Percentiles rank a stretch among this genome's conserved stretches.
Conservation (phyloP, 2,797 vertebrate species). For the Lepus townsendii region DNA sequence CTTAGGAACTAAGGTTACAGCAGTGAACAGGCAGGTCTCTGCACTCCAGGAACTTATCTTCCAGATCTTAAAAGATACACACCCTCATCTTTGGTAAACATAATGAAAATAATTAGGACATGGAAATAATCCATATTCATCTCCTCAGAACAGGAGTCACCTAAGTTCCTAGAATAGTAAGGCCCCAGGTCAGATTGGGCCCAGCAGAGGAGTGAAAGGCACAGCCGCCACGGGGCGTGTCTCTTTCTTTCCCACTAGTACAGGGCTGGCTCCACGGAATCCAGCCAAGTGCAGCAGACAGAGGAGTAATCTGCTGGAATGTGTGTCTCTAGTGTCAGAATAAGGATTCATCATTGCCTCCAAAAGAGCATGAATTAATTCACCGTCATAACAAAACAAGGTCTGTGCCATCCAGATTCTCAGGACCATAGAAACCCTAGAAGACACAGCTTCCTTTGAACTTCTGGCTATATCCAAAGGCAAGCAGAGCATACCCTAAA, state of each 20-base stretch:
- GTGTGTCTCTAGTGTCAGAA: conserved; percentile 79
- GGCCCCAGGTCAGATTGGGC: neutral
- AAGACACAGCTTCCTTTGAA: conserved; percentile 69
- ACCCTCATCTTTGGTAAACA: conserved; percentile 30
- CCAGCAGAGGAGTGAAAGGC: neutral
- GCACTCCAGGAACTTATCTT: neutral
- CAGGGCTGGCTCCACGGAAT: conserved; percentile 29
- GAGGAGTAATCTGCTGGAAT: conserved; percentile 74
- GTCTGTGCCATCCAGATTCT: conserved; percentile 45
- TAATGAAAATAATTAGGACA: conserved; percentile 28
- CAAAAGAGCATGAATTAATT: conserved; percentile 77
- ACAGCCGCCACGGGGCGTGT: neutral
- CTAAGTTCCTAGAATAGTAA: conserved; percentile 22
- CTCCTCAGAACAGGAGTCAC: neutral
- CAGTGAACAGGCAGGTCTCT: neutral
- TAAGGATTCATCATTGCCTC: conserved; percentile 73
- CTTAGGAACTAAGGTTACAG: neutral
- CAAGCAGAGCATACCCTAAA: conserved; percentile 45
- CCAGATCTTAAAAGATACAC: conserved; percentile 22
- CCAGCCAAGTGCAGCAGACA: conserved; percentile 79
- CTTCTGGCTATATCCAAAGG: conserved; percentile 13
- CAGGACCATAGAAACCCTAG: conserved; percentile 30
- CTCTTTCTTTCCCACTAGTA: conserved; percentile 67
- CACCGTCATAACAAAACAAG: conserved; percentile 53
- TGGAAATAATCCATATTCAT: conserved; percentile 24